These are phyloP conservation scores for Orthosia cruda DNA, from an alignment of 2,888 invertebrate genomes.

Conservation along the genomic window DNA sequence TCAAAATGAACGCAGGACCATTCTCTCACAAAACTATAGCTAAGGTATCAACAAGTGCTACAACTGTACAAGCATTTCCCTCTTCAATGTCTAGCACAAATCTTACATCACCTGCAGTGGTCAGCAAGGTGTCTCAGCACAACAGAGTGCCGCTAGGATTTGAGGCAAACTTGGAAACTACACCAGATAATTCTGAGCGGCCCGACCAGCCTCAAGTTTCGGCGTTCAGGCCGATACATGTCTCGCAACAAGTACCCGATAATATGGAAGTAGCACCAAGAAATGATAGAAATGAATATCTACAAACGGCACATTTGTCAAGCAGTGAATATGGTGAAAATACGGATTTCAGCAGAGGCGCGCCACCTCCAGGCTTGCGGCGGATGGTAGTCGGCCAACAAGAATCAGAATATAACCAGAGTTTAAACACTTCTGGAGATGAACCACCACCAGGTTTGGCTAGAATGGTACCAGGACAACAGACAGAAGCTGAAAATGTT, in stretches of 20 bases:
- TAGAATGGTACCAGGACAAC: slow-evolving; percentile 91
- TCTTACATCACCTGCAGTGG: slow-evolving; percentile 83
- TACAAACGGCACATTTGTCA: slow-evolving; percentile 95
- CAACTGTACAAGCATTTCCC: slow-evolving; percentile 76
- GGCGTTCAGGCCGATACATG: slow-evolving; percentile 75
- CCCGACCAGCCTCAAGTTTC: slow-evolving; percentile 89
- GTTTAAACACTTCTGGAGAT: slow-evolving; percentile 81
- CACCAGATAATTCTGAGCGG: slow-evolving; percentile 94
- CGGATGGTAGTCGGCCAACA: slow-evolving; percentile 94
- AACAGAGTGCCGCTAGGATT: slow-evolving; percentile 83
- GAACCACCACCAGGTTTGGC: slow-evolving; percentile 91
- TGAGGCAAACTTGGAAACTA: slow-evolving; percentile 93
- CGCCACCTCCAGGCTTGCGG: slow-evolving; percentile 93
- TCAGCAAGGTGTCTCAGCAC: slow-evolving; percentile 82
- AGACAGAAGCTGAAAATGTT: slow-evolving; percentile 83
- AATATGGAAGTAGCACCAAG: slow-evolving; percentile 93
- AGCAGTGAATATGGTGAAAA: slow-evolving; percentile 90
- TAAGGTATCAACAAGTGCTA: slow-evolving; percentile 72
- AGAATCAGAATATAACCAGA: slow-evolving; percentile 89
- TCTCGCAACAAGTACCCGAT: slow-evolving; percentile 86
- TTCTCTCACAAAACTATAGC: slow-evolving; percentile 88
- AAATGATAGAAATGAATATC: slow-evolving; percentile 94
- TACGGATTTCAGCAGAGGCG: slow-evolving; percentile 85
- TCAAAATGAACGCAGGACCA: slow-evolving; percentile 85
- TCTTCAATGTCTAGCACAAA: slow-evolving; percentile 78